phyloP scores from a whole-genome alignment of 2,797 vertebrate genomes.

The Antrozous pallidus region DNA sequence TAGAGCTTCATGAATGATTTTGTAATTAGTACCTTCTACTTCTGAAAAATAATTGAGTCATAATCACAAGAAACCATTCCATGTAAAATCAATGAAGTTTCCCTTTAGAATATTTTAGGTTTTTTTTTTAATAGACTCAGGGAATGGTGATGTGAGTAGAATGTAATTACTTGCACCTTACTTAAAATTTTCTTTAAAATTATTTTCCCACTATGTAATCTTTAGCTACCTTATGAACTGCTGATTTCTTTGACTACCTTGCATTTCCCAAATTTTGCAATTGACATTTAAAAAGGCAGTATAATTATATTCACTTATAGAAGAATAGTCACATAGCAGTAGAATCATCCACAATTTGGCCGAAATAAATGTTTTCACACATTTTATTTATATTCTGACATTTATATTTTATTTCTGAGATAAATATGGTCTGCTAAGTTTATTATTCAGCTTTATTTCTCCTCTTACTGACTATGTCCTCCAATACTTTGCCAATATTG shows the following conservation, averaged over 20 bases:
- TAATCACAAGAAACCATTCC: neutral
- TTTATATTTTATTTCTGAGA: slow-evolving; percentile 26
- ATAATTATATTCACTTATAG: neutral
- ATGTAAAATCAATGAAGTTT: neutral
- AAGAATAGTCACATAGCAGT: neutral
- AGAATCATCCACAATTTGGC: neutral
- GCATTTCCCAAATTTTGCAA: neutral
- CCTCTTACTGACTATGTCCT: neutral
- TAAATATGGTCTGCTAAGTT: neutral
- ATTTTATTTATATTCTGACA: slow-evolving; percentile 6
- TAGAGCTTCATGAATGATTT: neutral
- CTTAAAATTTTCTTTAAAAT: neutral
- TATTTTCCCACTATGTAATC: neutral
- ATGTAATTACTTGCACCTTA: neutral
- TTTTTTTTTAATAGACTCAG: neutral
- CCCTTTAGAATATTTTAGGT: neutral
- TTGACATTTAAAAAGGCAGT: neutral
- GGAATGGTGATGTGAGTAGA: neutral
- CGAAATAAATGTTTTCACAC: neutral
- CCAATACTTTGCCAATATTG: neutral
- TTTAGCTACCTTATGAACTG: neutral
- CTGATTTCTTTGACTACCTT: neutral
- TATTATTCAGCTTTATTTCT: neutral
- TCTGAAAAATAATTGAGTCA: neutral
- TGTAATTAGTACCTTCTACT: neutral